Conservation (phyloP, 2,797 vertebrate species). For the Gobionotothen gibberifrons region DNA sequence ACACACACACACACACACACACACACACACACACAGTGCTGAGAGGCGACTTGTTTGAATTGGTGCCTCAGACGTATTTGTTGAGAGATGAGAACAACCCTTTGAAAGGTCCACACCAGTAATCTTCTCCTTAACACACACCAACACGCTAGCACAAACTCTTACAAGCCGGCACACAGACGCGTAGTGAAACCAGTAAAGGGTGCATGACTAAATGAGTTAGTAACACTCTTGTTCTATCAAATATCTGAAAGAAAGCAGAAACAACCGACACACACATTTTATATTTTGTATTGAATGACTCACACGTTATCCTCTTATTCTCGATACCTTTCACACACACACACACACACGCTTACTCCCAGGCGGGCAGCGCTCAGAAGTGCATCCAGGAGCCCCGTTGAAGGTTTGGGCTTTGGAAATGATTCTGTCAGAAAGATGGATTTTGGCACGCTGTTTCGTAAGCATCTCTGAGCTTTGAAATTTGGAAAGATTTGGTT, state of each 20-base stretch:
- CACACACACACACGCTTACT: slow-evolving; percentile 3
- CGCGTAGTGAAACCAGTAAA: slow-evolving; percentile 4
- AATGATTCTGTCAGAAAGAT: slow-evolving; percentile 74
- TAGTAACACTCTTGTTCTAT: neutral
- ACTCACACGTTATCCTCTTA: slow-evolving; percentile 34
- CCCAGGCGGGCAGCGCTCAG: slow-evolving; percentile 41
- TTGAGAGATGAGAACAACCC: slow-evolving; percentile 18
- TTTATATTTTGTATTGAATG: slow-evolving; percentile 32
- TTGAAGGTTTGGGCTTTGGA: slow-evolving; percentile 50
- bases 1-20: neutral
- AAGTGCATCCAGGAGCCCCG: slow-evolving; percentile 55
- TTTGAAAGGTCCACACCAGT: slow-evolving; percentile 9
- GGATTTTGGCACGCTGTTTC: slow-evolving; percentile 53
- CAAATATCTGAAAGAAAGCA: slow-evolving; percentile 9
- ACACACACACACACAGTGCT: slow-evolving; percentile 4
- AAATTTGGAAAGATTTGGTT: slow-evolving; percentile 43
- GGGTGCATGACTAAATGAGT: slow-evolving; percentile 1
- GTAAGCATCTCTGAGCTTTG: slow-evolving; percentile 39
- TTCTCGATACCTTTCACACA: neutral
- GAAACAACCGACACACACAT: slow-evolving; percentile 5
- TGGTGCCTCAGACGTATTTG: slow-evolving; percentile 12
- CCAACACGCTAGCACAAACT: neutral
- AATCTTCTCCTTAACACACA: slow-evolving; percentile 9
- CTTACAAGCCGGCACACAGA: neutral
- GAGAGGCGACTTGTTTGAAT: slow-evolving; percentile 16